phyloP scores from a whole-genome alignment of 2,113 vertebrate genomes.

The Phylloscopus trochiloides region DNA sequence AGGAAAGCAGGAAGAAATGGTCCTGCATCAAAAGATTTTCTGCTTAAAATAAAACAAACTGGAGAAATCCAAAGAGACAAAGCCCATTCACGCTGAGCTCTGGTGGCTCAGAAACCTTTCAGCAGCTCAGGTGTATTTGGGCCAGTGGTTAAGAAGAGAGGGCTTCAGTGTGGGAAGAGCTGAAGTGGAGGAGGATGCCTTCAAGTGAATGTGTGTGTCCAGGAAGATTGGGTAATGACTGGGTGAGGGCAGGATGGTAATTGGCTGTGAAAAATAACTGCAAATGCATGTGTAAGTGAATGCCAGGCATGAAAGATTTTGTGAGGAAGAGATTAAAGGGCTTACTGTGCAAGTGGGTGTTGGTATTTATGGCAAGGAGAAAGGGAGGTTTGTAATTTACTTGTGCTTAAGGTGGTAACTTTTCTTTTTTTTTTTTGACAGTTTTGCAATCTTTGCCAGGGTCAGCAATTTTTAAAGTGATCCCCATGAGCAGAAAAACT shows the following conservation, averaged over 20 bases:
- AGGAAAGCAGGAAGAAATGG: not conserved
- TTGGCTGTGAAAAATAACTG: constrained; percentile 21
- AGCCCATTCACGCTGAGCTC: not conserved
- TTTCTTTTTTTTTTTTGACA: not conserved
- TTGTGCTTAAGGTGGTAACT: not conserved
- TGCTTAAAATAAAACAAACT: not conserved
- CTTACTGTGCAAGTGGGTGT: constrained; percentile 11
- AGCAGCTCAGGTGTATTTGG: not conserved
- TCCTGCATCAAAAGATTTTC: not conserved
- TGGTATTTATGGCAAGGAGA: constrained; percentile 16
- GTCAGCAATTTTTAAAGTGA: not conserved
- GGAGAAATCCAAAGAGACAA: not conserved
- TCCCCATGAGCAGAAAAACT: not conserved
- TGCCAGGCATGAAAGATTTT: constrained; percentile 1
- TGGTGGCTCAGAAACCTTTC: not conserved
- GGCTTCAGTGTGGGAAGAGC: not conserved
- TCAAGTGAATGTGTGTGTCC: not conserved
- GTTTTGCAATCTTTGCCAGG: not conserved
- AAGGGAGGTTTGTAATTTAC: not conserved
- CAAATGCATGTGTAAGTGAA: not conserved
- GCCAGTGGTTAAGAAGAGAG: not conserved
- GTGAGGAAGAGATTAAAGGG: constrained; percentile 10
- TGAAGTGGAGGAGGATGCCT: not conserved
- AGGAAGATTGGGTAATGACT: not conserved
- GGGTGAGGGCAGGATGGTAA: not conserved